Base-by-base conservation (phyloP, 2,797 vertebrate genomes). In the Melanotaenia boesemani region DNA sequence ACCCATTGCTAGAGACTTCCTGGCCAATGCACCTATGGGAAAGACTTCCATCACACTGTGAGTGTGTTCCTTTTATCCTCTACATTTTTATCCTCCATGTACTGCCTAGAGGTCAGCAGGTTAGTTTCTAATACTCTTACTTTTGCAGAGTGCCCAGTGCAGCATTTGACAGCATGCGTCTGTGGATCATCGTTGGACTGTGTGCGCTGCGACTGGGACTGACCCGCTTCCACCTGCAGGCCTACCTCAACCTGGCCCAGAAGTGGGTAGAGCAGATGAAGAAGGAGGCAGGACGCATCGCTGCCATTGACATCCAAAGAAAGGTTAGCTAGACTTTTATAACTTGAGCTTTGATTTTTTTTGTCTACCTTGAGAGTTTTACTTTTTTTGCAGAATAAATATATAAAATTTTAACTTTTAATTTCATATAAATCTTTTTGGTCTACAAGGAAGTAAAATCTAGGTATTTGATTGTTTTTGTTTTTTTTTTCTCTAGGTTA, bases 181-280 rank as follows among this genome's bases (percentile, higher is more conserved):
- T 99, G 70, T 98, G 98, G 96, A 88, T 91, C 54, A 69, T 99
- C 1, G 91, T 98, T 50, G 86, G 6, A 0, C 85, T 96, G 66
- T 97, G 97, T 46, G 77, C 90, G 30, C 84, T 99, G 77, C 94
- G 97, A 13, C 83, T 99, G 52, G 91, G 83, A 0, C 72, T 97
- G 74, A 95, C 95, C 1, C 95, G 96, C 5, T 93, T 90, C 58
- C 97, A 99, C 91, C 91, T 99, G 79, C 98, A 99, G 92, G 98
- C 97, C 0, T 99, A 99, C 89, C 95, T 99, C 76, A 95, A 96
- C 76, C 92, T 99, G 77, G 94, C 97, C 1, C 94, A 95, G 85
- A 94, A 96, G 82, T 98, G 97, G 91, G 97, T 97, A 87, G 95
- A 96, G 67, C 96, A 95, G 86, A 96, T 99, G 95, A 95, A 95